Evolutionary conservation across 2,888 invertebrate species (phyloP), one percentile per base, ranked within the genome.

Genomic region (Calameuta pallipes): DNA sequence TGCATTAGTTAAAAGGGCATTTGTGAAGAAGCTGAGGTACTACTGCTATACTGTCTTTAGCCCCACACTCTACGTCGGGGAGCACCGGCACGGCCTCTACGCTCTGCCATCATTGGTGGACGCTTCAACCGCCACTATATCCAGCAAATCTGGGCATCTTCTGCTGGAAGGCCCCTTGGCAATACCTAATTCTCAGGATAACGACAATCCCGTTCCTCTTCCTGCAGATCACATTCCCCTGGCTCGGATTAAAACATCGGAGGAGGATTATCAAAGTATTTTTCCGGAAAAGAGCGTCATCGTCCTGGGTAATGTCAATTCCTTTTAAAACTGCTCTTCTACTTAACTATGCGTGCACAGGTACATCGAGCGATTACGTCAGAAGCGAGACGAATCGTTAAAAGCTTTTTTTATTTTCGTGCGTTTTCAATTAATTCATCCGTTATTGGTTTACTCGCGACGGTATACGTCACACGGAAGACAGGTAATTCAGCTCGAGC

Each of bases 61-160:
- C 85, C 96, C 97, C 79, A 97, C 98, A 0, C 93, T 99, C 56
- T 99, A 98, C 91, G 95, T 99, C 79, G 99, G 99, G 0, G 97
- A 98, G 89, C 95, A 95, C 88, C 93, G 93, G 75, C 94, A 96
- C 87, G 98, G 98, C 0, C 92, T 98, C 0, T 99, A 98, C 92
- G 99, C 99, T 0, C 92, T 99, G 76, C 97, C 98, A 1, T 97
- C 98, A 0, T 92, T 98, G 35, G 98, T 98, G 1, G 98, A 99
- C 92, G 97, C 98, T 87, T 95, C 96, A 83, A 96, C 97, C 4
- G 96, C 97, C 15, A 96, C 97, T 11, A 96, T 97, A 91, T 94
- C 95, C 6, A 94, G 95, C 3, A 95, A 95, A 86, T 94, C 95
- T 70, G 93, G 93, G 23, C 95, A 95, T 0, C 93, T 96, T 78